Evolutionary conservation across 2,113 vertebrate genomes (phyloP).

Genomic region (Corythornis vintsioides): DNA sequence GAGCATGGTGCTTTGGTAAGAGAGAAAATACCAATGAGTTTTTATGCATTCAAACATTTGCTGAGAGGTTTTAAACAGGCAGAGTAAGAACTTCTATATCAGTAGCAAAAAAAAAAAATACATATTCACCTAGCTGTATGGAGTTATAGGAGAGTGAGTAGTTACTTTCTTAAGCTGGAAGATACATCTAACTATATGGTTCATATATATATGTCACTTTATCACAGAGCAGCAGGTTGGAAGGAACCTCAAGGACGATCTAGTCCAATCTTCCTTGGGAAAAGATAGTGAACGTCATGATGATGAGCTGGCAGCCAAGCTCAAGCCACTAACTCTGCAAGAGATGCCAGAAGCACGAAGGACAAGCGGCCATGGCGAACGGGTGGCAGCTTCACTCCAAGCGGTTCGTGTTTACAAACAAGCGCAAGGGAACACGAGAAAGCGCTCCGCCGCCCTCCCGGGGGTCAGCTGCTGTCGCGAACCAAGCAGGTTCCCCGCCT

Average conservation of each 20-base stretch:
- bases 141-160: fast-evolving
- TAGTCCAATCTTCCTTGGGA: not conserved
- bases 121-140: fast-evolving
- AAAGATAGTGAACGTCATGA: fast-evolving
- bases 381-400: not conserved
- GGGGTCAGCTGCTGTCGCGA: not conserved
- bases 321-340: not conserved
- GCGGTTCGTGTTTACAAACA: fast-evolving
- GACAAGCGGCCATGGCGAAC: not conserved
- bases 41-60: not conserved
- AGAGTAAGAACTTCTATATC: not conserved
- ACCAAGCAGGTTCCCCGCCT: not conserved
- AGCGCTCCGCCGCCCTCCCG: not conserved
- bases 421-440: fast-evolving
- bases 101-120: not conserved
- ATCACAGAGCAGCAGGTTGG: not conserved
- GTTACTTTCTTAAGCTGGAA: not conserved
- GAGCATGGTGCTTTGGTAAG: slow-evolving; percentile 81
- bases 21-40: not conserved
- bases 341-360: not conserved
- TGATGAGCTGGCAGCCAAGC: not conserved
- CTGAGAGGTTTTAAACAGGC: not conserved
- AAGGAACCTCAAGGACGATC: not conserved
- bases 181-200: fast-evolving
- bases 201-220: fast-evolving